Conservation (phyloP, 2,113 vertebrate species). For the Grammomys dolichurus region DNA sequence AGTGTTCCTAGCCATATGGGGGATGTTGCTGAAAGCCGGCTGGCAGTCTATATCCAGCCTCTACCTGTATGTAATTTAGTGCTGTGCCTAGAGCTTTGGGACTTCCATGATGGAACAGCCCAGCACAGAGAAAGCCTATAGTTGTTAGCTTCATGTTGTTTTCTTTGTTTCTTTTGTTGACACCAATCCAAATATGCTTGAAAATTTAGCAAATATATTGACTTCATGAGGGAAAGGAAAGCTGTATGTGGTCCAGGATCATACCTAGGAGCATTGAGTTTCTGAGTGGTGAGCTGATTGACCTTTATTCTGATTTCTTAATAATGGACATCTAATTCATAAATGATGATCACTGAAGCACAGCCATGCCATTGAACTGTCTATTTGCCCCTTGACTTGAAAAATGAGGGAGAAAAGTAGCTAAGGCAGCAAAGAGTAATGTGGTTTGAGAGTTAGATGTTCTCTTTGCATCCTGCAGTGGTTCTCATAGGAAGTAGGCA, state of each 20-base stretch:
- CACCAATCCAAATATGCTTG: background rate
- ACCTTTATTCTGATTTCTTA: slow-evolving; percentile 48
- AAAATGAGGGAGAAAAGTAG: slow-evolving; percentile 32
- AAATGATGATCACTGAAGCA: slow-evolving; percentile 51
- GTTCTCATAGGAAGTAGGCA: background rate
- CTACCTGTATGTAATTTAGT: slow-evolving; percentile 75
- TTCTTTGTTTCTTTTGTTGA: slow-evolving; percentile 53
- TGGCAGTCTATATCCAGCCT: slow-evolving; percentile 71
- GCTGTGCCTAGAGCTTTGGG: slow-evolving; percentile 69
- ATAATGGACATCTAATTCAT: slow-evolving; percentile 40
- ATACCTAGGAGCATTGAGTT: background rate
- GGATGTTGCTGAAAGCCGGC: slow-evolving; percentile 83
- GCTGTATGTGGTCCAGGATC: background rate
- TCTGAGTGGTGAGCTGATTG: slow-evolving; percentile 12
- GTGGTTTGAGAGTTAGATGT: background rate
- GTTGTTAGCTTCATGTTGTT: slow-evolving; percentile 5
- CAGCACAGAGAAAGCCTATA: background rate
- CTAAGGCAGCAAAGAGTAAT: background rate
- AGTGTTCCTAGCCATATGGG: slow-evolving; percentile 79
- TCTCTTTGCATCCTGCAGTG: background rate
- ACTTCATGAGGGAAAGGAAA: slow-evolving; percentile 40
- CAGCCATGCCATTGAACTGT: slow-evolving; percentile 1
- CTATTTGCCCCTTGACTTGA: slow-evolving; percentile 44
- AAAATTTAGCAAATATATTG: slow-evolving; percentile 7
- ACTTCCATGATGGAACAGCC: slow-evolving; percentile 56